These are phyloP conservation scores for Palythoa grandiflora DNA, from an alignment of 92 coral and sea anemone species.

Conservation along the genomic window DNA sequence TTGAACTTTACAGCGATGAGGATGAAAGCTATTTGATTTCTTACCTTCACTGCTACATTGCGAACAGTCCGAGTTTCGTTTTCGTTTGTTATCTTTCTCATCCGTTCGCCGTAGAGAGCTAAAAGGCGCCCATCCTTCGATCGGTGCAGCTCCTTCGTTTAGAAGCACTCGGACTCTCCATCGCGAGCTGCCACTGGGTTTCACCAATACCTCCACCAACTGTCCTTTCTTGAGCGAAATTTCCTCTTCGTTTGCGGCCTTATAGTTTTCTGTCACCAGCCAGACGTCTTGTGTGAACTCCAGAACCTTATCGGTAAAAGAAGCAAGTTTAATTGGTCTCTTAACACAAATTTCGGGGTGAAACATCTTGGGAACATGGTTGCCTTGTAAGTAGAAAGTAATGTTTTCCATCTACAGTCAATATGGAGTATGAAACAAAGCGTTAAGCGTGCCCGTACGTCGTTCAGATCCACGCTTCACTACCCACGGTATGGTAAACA, in stretches of 20 bases:
- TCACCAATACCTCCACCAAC: constrained; percentile 92
- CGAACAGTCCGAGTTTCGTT: constrained; percentile 94
- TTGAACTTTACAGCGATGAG: background rate
- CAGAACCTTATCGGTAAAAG: constrained; percentile 81
- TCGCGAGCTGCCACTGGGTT: constrained; percentile 89
- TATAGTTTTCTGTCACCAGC: constrained; percentile 92
- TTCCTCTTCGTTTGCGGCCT: constrained; percentile 90
- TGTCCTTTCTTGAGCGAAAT: constrained; percentile 97
- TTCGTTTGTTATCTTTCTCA: constrained; percentile 77
- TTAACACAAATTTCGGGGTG: constrained; percentile 67
- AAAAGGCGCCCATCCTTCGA: constrained; percentile 97
- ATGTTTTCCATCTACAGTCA: constrained; percentile 13
- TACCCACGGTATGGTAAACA: constrained; percentile 40
- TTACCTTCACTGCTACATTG: constrained; percentile 99
- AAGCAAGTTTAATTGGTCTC: constrained; percentile 78
- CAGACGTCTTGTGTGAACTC: constrained; percentile 82
- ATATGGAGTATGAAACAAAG: background rate
- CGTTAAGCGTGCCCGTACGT: background rate
- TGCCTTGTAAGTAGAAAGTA: background rate
- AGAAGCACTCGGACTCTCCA: constrained; percentile 91
- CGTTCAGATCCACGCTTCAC: constrained; percentile 25
- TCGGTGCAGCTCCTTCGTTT: constrained; percentile 82
- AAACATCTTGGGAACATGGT: constrained; percentile 46
- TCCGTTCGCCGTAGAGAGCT: constrained; percentile 83
- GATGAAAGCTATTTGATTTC: background rate